Base-by-base conservation (phyloP, 2,888 invertebrate genomes). In the Amaurobius ferox region DNA sequence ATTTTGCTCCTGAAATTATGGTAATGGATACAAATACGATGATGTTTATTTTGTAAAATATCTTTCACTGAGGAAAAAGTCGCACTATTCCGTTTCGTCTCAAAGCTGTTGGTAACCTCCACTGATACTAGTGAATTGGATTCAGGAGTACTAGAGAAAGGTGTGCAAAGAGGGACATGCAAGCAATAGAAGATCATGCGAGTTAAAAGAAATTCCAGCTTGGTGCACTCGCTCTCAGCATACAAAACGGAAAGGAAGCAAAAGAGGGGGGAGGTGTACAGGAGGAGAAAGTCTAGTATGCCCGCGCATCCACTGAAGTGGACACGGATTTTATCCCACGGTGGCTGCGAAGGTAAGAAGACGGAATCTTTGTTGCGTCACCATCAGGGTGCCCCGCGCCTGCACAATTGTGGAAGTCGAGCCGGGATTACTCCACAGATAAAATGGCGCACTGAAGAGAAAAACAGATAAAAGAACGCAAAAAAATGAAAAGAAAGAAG, bases 291-390 rank as follows among this genome's bases (percentile, higher is more conserved):
- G 68, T 68, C 71, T 44, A 28, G 26, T 73, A 68, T 32, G 81
- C 74, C 73, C 68, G 80, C 80, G 74, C 74, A 29, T 39, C 74
- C 6, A 74, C 48, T 71, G 68, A 66, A 78, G 72, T 78, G 77
- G 66, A 77, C 64, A 29, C 64, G 64, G 64, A 77, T 72, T 85
- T 78, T 77, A 78, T 85, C 85, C 85, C 85, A 85, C 77, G 85
- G 64, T 83, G 70, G 71, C 61, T 81, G 74, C 67, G 30, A 76
- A 83, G 76, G 81, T 76, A 81, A 76, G 74, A 44, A 62, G 72
- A 72, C 40, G 72, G 62, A 72, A 77, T 85, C 85, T 78, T 85
- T 85, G 85, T 85, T 85, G 67, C 85, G 85, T 74, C 86, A 86
- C 73, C 67, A 44, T 48, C 55, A 30, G 73, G 76, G 76, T 76